Percentiles rank a stretch among this genome's conserved stretches.
Conservation (phyloP, 2,888 invertebrate species). For the Diaphora mendica region DNA sequence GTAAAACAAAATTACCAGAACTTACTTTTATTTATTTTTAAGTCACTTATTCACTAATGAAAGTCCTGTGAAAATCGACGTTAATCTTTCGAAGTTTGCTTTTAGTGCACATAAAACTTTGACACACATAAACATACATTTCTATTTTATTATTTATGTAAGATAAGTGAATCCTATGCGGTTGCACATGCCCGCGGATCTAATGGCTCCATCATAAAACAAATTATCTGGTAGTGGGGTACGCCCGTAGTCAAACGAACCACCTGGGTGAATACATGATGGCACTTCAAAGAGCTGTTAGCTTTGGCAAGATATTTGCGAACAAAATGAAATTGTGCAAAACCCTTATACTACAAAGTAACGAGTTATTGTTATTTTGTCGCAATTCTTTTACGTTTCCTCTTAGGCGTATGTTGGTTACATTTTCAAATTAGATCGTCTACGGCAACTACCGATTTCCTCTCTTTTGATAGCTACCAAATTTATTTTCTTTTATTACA, state of each 20-base stretch:
- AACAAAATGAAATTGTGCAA: constrained; percentile 9
- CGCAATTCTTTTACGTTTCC: background rate
- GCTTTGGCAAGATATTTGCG: constrained; percentile 40
- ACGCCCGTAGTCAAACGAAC: constrained; percentile 41
- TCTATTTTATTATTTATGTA: background rate
- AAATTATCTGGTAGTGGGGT: constrained; percentile 42
- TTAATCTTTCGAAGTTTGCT: background rate
- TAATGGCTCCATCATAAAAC: constrained; percentile 36
- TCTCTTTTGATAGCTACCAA: background rate
- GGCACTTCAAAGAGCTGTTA: constrained; percentile 47
- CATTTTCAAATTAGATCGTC: background rate
- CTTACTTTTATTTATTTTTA: too few species aligned
- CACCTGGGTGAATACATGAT: constrained; percentile 48
- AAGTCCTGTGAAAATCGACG: background rate
- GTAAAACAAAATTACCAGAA: background rate
- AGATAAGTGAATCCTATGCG: constrained; percentile 11
- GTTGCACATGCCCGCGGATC: constrained; percentile 8
- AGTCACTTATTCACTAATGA: too few species aligned
- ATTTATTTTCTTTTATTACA: background rate
- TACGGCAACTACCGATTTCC: background rate
- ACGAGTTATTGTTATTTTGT: constrained; percentile 12
- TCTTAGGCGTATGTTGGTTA: background rate
- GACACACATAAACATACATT: background rate
- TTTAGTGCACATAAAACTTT: background rate
- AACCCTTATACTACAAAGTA: constrained; percentile 1